Conservation (phyloP, 1,140 invertebrate genomes). For the Gonatopus flavifemur region DNA sequence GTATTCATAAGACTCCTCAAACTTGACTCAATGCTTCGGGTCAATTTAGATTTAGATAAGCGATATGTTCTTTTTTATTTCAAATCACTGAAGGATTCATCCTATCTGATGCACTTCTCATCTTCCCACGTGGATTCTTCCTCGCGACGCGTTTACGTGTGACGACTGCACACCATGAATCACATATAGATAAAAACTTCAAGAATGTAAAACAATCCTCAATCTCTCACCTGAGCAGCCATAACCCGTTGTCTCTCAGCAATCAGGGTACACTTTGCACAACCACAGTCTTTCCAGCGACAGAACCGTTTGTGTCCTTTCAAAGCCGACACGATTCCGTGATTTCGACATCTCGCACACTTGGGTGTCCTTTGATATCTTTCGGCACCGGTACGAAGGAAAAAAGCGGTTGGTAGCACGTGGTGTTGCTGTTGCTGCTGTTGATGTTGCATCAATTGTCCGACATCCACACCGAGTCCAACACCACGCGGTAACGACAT, state of each 20-base stretch:
- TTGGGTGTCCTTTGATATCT: constrained; percentile 97
- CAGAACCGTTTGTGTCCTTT: constrained; percentile 98
- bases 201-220: no score
- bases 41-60: no score
- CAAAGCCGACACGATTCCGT: constrained; percentile 95
- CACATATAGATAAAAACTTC: no score
- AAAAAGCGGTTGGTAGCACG: constrained; percentile 81
- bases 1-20: no score
- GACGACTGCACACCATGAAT: no score
- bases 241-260: constrained; percentile 98
- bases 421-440: constrained; percentile 71
- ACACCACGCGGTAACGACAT: constrained; percentile 71
- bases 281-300: constrained; percentile 92
- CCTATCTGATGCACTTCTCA: no score
- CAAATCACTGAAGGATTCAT: no score
- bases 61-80: no score
- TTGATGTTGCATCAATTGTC: constrained; percentile 70
- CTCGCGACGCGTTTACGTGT: no score
- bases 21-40: no score
- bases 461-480: constrained; percentile 75
- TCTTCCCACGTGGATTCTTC: no score
- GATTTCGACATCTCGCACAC: constrained; percentile 96
- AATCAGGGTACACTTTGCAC: constrained; percentile 98
- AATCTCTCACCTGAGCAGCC: constrained; percentile 86
- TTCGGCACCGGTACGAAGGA: constrained; percentile 82